Conservation (phyloP, 2,797 vertebrate species). For the Cryptoprocta ferox region DNA sequence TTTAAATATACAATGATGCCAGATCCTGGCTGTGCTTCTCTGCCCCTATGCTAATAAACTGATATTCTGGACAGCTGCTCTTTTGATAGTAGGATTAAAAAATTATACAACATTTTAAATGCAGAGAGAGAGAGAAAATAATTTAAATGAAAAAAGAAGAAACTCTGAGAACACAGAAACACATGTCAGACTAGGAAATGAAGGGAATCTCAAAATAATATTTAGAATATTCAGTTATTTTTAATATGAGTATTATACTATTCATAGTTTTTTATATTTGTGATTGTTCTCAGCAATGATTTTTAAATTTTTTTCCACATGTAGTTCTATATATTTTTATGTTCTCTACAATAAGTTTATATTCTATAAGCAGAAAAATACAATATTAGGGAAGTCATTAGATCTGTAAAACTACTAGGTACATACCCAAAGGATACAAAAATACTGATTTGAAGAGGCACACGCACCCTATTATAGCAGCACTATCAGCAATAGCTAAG, state of each 20-base stretch:
- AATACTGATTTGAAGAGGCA: no score
- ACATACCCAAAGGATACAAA: no score
- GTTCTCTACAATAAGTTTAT: neutral
- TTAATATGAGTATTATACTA: neutral
- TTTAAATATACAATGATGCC: conserved; percentile 78
- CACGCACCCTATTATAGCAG: no score
- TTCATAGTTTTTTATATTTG: neutral
- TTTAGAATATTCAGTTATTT: conserved; percentile 21
- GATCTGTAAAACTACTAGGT: neutral
- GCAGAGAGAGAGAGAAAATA: conserved; percentile 44
- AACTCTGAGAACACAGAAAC: neutral
- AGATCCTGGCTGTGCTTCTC: conserved; percentile 61
- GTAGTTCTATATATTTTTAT: neutral
- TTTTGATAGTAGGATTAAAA: neutral
- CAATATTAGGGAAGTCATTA: neutral
- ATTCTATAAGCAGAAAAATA: conserved; percentile 2
- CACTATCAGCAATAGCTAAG: no score
- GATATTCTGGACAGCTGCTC: conserved; percentile 65
- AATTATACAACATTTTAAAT: neutral
- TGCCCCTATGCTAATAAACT: conserved; percentile 60
- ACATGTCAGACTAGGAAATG: neutral
- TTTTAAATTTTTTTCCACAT: neutral
- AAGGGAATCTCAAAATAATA: neutral
- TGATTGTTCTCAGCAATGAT: neutral
- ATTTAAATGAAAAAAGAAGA: neutral